Conservation (phyloP, 92 coral and sea anemone species). For the Parazoanthus darwini region DNA sequence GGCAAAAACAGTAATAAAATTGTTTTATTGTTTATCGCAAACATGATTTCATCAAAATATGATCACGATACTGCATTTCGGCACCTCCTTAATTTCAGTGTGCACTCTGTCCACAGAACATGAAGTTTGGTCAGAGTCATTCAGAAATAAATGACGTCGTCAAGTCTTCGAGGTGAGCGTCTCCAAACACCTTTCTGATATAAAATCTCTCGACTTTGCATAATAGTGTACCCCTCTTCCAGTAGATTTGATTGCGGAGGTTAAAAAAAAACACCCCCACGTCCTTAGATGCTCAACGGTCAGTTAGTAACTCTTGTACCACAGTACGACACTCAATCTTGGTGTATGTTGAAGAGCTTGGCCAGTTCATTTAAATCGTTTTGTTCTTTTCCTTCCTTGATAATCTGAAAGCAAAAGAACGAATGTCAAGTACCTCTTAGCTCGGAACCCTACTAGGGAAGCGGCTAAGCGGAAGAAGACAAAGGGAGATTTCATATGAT, state of each 20-base stretch:
- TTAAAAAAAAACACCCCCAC: background rate
- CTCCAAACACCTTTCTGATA: background rate
- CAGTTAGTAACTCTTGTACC: background rate
- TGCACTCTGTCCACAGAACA: background rate
- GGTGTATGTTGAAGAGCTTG: constrained; percentile 90
- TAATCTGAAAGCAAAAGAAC: background rate
- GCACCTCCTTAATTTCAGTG: background rate
- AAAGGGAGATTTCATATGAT: no score
- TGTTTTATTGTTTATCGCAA: constrained; percentile 4
- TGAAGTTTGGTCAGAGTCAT: background rate
- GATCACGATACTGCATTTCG: background rate
- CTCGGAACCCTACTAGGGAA: no score
- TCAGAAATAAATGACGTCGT: background rate
- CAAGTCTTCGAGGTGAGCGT: background rate
- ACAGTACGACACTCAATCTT: constrained; percentile 25
- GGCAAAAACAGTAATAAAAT: background rate
- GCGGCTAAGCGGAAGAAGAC: no score
- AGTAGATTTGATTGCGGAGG: background rate
- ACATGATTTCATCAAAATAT: constrained; percentile 6
- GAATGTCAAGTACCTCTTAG: background rate
- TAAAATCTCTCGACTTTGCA: background rate
- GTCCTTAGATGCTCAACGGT: background rate
- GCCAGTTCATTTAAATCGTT: constrained; percentile 92
- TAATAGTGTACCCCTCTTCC: background rate
- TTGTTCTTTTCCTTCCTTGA: constrained; percentile 84